Evolutionary conservation across 2,888 invertebrate species (phyloP).

Genomic region (Tachina fera): DNA sequence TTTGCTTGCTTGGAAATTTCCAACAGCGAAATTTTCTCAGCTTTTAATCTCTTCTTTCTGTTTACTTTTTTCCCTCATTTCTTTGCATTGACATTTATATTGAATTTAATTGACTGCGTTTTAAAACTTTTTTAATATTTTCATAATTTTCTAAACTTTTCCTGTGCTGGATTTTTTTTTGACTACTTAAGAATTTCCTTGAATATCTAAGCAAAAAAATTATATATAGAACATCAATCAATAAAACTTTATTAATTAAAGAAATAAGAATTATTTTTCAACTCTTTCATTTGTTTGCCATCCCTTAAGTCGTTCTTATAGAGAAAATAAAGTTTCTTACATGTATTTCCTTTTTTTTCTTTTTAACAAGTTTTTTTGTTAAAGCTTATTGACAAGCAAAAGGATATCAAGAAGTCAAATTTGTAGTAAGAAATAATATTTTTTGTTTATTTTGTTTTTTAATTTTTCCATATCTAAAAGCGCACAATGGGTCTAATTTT

Average conservation of each 20-base stretch:
- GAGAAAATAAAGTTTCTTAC: neutral
- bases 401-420: conserved; percentile 7
- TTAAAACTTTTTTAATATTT: too few relatives aligned
- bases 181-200: neutral
- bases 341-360: neutral
- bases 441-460: neutral
- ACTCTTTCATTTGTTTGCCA: neutral
- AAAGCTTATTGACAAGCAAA: neutral
- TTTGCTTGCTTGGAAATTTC: too few relatives aligned
- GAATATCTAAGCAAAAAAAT: neutral
- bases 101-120: too few relatives aligned
- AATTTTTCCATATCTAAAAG: neutral
- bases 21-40: too few relatives aligned
- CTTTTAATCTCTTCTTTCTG: too few relatives aligned
- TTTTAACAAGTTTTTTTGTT: neutral
- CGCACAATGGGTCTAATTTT: too few relatives aligned
- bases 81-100: too few relatives aligned
- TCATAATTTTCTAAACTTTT: too few relatives aligned
- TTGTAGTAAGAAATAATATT: neutral
- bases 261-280: conserved; percentile 8
- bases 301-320: neutral
- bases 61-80: too few relatives aligned
- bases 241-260: conserved; percentile 26
- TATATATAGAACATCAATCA: neutral
- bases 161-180: neutral